Percentiles rank a stretch among this genome's conserved stretches.
phyloP scores from a whole-genome alignment of 1,140 invertebrate species.

The Dendrolimus punctatus region DNA sequence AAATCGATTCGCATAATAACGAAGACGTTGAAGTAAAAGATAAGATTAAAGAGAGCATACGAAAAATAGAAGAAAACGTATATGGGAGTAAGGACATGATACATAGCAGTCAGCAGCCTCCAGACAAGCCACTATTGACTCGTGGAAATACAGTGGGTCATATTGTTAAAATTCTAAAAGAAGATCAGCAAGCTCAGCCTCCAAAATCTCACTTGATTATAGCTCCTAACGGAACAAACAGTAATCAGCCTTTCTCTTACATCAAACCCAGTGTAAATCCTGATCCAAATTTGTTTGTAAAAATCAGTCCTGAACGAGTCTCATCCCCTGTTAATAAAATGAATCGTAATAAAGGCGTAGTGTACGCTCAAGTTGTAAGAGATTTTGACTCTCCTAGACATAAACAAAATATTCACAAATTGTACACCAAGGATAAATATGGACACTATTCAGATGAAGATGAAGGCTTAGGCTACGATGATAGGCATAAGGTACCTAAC shows the following conservation, averaged over 20 bases:
- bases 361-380: conserved; percentile 83
- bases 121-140: conserved; percentile 75
- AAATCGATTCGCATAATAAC: conserved; percentile 45
- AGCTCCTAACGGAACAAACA: conserved; percentile 77
- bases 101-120: conserved; percentile 78
- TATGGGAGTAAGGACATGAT: conserved; percentile 74
- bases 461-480: conserved; percentile 81
- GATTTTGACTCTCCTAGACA: conserved; percentile 51
- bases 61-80: conserved; percentile 68
- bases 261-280: conserved; percentile 74
- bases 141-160: conserved; percentile 77
- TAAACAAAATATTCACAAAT: conserved; percentile 72
- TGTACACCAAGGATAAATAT: conserved; percentile 60
- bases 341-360: conserved; percentile 68
- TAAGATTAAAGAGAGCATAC: conserved; percentile 59
- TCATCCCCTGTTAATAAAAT: conserved; percentile 62
- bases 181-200: conserved; percentile 77
- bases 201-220: conserved; percentile 77
- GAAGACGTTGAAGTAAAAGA: conserved; percentile 57
- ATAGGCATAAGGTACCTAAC: conserved; percentile 48
- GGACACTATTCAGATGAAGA: conserved; percentile 79
- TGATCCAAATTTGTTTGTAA: conserved; percentile 65
- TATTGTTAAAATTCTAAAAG: conserved; percentile 76
- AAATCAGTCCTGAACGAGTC: conserved; percentile 59
- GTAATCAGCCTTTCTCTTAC: conserved; percentile 84